phyloP scores from a whole-genome alignment of 2,888 invertebrate genomes.

The Polyommatus icarus region DNA sequence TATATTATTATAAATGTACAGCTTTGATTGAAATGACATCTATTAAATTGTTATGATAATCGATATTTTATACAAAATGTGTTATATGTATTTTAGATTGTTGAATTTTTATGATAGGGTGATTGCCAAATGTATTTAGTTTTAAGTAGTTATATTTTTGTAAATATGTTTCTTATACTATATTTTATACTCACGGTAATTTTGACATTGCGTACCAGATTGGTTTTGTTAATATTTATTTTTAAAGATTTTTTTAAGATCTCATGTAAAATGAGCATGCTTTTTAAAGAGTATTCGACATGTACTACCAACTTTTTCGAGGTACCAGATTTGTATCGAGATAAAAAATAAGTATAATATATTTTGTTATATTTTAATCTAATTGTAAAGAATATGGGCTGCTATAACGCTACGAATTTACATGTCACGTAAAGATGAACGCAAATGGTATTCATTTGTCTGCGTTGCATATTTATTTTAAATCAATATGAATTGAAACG shows the following conservation, averaged over 20 bases:
- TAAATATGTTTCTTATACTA: neutral
- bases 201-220: constrained; percentile 3
- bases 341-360: neutral
- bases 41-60: neutral
- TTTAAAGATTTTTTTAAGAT: neutral
- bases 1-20: neutral
- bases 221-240: neutral
- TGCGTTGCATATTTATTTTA: no score
- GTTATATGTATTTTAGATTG: constrained; percentile 16
- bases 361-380: neutral
- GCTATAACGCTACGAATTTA: neutral
- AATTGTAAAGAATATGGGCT: neutral
- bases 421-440: neutral
- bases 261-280: neutral
- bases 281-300: neutral
- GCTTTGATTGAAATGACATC: neutral
- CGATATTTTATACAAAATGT: constrained; percentile 9
- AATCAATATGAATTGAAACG: no score
- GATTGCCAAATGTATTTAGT: constrained; percentile 13
- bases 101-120: neutral
- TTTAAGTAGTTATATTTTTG: constrained; percentile 7
- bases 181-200: constrained; percentile 11
- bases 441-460: neutral
- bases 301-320: neutral
- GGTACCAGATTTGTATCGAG: neutral